These are phyloP conservation scores for Antennarius striatus DNA, from an alignment of 2,113 vertebrate species.

Conservation along the genomic window DNA sequence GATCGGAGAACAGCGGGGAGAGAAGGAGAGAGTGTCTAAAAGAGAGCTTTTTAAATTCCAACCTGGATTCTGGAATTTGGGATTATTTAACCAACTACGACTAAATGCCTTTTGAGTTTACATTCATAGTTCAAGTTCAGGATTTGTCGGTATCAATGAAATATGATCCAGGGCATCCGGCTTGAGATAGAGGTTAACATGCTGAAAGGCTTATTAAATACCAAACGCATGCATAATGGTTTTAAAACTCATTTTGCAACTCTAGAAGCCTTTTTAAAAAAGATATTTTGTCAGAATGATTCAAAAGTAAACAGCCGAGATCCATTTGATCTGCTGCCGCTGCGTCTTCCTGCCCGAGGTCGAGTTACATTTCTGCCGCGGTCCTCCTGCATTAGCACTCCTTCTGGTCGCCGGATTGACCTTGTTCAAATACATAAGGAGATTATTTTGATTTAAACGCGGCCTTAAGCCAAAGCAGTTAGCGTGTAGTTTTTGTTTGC, in stretches of 20 bases:
- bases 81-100: too few species aligned
- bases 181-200: background rate
- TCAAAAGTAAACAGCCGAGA: background rate
- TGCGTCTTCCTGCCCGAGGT: background rate
- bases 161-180: background rate
- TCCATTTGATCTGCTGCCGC: background rate
- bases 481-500: constrained; percentile 2
- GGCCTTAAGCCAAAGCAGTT: background rate
- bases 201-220: background rate
- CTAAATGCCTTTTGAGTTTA: too few species aligned
- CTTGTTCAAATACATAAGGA: background rate
- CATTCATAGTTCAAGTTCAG: too few species aligned
- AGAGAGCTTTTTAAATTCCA: background rate
- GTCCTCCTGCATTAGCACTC: background rate
- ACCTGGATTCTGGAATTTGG: too few species aligned
- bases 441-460: background rate
- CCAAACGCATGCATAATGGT: background rate
- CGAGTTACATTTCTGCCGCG: background rate
- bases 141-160: background rate
- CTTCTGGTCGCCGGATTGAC: background rate
- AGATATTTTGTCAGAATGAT: background rate
- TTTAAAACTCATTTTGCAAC: background rate
- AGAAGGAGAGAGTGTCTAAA: background rate
- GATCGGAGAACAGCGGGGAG: constrained; percentile 29
- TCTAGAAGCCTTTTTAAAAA: too few species aligned